Conservation (phyloP, 2,113 vertebrate genomes). For the Vicugna pacos region DNA sequence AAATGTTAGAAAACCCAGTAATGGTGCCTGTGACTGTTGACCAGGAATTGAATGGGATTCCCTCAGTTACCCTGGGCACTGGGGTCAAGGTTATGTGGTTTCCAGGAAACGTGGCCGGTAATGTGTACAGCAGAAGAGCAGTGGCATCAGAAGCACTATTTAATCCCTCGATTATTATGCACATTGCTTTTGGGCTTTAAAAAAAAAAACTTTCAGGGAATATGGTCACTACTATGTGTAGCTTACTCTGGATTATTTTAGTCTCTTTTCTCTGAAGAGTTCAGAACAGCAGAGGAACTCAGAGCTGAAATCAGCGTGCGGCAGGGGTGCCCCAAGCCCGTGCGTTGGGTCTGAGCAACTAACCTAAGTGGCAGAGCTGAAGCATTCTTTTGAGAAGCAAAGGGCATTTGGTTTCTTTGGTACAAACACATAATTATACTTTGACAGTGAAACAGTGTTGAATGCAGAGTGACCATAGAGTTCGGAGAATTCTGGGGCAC, state of each 20-base stretch:
- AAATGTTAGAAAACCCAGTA: neutral
- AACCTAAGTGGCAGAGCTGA: neutral
- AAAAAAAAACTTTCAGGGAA: neutral
- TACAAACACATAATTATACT: slow-evolving; percentile 28
- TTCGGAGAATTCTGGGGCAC: neutral
- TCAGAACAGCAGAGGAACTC: neutral
- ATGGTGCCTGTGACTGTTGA: neutral
- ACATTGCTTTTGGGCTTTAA: neutral
- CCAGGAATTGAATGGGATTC: neutral
- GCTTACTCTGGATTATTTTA: neutral
- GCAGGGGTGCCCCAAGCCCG: fast-evolving
- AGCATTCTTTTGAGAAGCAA: neutral
- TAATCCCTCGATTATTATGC: neutral
- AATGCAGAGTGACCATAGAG: neutral
- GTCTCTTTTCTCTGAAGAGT: slow-evolving; percentile 25
- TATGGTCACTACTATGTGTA: neutral
- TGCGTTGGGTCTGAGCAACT: neutral
- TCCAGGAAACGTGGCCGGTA: neutral
- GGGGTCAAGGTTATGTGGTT: neutral
- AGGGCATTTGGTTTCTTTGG: neutral
- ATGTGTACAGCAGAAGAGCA: fast-evolving
- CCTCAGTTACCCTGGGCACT: neutral
- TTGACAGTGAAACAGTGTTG: neutral
- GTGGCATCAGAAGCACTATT: neutral
- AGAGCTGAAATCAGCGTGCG: neutral